Base-by-base conservation (phyloP, 2,888 invertebrate genomes). In the Hipparchia semele region DNA sequence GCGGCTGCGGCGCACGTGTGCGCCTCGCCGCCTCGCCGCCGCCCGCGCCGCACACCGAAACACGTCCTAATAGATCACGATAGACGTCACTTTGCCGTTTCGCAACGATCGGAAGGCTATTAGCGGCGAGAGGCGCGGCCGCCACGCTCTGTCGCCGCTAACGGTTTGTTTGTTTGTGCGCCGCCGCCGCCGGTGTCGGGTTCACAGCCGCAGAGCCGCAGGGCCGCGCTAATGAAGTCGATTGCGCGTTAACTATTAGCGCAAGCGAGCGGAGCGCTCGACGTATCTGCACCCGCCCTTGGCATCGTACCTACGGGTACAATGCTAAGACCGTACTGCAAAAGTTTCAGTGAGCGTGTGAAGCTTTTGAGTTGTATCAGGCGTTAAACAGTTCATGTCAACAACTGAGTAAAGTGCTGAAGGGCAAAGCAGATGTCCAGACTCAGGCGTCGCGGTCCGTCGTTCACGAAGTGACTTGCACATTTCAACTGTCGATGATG, bases 1-100 rank as follows among this genome's bases (percentile, higher is more conserved):
- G 69, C 51, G 51, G 74, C 71, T 76, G 79, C 77, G 74, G 61
- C 71, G 72, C 78, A 79, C 76, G 74, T 78, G 78, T 72, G 78
- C 12, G 4, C 10, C 53, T 23, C 49, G 49, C 49, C 49, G 7
- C 49, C 49, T 8, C 49, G 5, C 46, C 46, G 5, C 46, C 46
- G 6, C 0, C 7, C 49, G 49, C 49, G 49, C 6, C 49, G 8
- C 33, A 59, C 9, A 8, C 62, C 23, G 9, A 33, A 23, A 9
- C 8, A 9, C 23, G 58, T 2, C 23, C 58, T 58, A 58, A 23
- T 23, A 1, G 0, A 12, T 9, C 8, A 8, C 58, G 23, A 58
- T 9, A 58, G 58, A 3, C 9, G 4, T 13, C 8, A 7, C 9
- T 33, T 58, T 58, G 23, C 54, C 6, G n/a, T 54, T 2, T 6